phyloP scores from a whole-genome alignment of 2,888 invertebrate genomes.

The Tinea pellionella region DNA sequence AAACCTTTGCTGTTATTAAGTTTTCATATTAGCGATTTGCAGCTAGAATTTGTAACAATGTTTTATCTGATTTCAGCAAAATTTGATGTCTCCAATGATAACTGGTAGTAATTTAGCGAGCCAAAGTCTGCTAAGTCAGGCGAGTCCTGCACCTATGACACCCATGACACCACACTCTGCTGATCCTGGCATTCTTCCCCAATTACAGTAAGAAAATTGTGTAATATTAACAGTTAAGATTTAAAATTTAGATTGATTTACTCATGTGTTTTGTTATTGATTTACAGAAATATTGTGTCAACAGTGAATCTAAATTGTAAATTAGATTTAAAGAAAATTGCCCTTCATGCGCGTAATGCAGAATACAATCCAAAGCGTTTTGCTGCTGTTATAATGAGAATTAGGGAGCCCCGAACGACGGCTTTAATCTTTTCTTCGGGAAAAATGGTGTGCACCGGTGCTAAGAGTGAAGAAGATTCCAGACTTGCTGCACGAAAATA shows the following conservation, averaged over 20 bases:
- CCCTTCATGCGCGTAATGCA: constrained; percentile 96
- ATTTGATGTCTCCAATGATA: constrained; percentile 86
- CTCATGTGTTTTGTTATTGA: neutral
- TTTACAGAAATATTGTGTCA: constrained; percentile 92
- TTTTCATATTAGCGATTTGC: neutral
- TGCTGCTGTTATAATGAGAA: constrained; percentile 98
- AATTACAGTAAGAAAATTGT: constrained; percentile 78
- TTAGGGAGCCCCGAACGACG: constrained; percentile 86
- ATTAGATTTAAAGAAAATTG: constrained; percentile 96
- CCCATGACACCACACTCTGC: constrained; percentile 94
- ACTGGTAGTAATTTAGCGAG: constrained; percentile 67
- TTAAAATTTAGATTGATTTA: too few species aligned
- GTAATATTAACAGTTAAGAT: neutral
- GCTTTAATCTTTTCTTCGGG: constrained; percentile 84
- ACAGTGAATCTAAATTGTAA: constrained; percentile 97
- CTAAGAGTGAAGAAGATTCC: constrained; percentile 84
- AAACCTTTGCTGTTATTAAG: neutral
- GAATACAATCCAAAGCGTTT: constrained; percentile 99
- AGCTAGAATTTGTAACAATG: too few species aligned
- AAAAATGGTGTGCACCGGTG: constrained; percentile 88
- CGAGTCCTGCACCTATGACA: constrained; percentile 84
- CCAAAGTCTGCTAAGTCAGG: constrained; percentile 73
- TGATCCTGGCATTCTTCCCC: constrained; percentile 93
- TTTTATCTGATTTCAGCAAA: constrained; percentile 71
- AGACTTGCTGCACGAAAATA: constrained; percentile 84